Base-by-base conservation (phyloP, 2,888 invertebrate genomes). In the Cephus pulcher region DNA sequence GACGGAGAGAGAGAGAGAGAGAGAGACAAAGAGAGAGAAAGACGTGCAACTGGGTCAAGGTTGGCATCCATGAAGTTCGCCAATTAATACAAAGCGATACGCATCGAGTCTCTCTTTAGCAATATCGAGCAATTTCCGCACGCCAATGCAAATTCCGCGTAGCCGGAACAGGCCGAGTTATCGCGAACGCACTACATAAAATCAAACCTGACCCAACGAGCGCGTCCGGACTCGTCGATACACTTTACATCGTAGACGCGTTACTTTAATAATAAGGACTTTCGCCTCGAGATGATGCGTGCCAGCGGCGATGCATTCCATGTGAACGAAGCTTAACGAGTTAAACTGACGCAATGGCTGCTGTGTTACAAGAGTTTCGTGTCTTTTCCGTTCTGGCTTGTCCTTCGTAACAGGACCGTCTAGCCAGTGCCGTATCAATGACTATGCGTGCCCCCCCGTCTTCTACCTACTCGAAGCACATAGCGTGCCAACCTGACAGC, bases 311-410 rank as follows among this genome's bases (percentile, higher is more conserved):
- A 56, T 56, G 56, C 23, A 56, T 74, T 56, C 75, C 74, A 80
- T 75, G 83, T 77, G 74, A 81, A 80, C 81, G 77, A 81, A 75
- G 75, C 81, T 77, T 78, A 80, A 81, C 78, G 80, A 83, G 83
- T 81, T 83, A 78, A 79, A 80, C 78, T 83, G 83, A 83, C 78
- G 83, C 80, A 81, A 83, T 79, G 76, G 81, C 73, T 23, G 23
- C 56, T 80, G 81, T 75, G 76, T 83, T 83, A 83, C 83, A 76
- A 82, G 78, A 74, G 83, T 83, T 83, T 83, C 83, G 79, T 83
- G 81, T 83, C 78, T 79, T 83, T 81, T 83, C 80, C 83, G 80
- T 81, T 79, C 79, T 71, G 79, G 75, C 77, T 74, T 79, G 79
- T 37, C 75, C 75, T 34, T n/a, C 35, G 69, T 34, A 77, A 78